Conservation (phyloP, 2,797 vertebrate species). For the Neomorphus geoffroyi region DNA sequence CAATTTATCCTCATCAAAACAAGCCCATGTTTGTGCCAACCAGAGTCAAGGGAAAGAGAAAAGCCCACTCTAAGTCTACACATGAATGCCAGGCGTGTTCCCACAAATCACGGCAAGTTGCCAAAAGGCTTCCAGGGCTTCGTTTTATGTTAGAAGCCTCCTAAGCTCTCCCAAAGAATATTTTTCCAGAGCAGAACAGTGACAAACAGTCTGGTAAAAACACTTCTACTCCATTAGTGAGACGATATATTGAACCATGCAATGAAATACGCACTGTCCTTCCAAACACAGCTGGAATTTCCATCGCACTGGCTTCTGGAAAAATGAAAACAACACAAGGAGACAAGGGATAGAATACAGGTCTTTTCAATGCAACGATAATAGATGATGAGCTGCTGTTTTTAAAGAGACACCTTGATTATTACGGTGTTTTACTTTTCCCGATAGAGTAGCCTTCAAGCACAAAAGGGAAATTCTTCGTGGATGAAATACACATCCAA, state of each 20-base stretch:
- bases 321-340: background rate
- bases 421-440: background rate
- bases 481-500: background rate
- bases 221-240: fast-evolving
- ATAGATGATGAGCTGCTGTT: fast-evolving
- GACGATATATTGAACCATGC: background rate
- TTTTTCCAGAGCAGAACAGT: background rate
- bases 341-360: background rate
- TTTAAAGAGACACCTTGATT: background rate
- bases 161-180: background rate
- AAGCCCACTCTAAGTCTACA: background rate
- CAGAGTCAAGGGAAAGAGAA: background rate
- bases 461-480: background rate
- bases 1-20: background rate
- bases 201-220: background rate
- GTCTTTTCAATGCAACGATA: background rate
- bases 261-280: background rate
- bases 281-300: background rate
- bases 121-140: background rate
- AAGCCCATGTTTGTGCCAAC: background rate
- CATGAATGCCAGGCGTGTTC: background rate
- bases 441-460: background rate
- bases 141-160: background rate
- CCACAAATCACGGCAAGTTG: background rate
- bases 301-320: background rate